Conservation (phyloP, 2,888 invertebrate species). For the Danaus chrysippus region DNA sequence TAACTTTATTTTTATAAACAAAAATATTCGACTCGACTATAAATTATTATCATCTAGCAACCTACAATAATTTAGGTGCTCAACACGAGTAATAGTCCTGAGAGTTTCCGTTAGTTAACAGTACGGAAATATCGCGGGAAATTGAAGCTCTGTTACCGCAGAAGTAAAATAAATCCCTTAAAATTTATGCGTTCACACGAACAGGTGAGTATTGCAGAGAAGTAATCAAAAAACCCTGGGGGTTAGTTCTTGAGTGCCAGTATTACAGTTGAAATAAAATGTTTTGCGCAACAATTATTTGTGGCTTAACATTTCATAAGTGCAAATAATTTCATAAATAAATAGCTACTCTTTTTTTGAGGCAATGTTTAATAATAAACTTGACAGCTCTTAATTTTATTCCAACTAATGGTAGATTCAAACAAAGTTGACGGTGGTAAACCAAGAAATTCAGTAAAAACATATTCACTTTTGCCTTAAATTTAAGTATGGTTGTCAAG, state of each 20-base stretch:
- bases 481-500: too few species aligned
- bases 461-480: too few species aligned
- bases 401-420: background rate
- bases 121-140: constrained; percentile 1
- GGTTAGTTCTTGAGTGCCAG: too few species aligned
- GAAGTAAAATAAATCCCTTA: background rate
- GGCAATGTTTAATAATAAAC: too few species aligned
- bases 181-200: constrained; percentile 3
- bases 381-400: background rate
- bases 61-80: too few species aligned
- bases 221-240: background rate
- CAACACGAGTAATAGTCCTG: background rate
- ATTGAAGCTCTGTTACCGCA: background rate
- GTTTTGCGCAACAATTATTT: background rate
- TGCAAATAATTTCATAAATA: background rate
- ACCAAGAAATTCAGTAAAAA: too few species aligned
- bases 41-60: too few species aligned
- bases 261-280: background rate
- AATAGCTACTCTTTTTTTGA: too few species aligned
- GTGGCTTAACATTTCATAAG: background rate
- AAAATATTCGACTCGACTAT: too few species aligned
- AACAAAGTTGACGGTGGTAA: background rate
- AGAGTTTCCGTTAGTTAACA: background rate
- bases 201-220: background rate
- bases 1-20: too few species aligned